These are phyloP conservation scores for Cephalotes varians DNA, from an alignment of 2,888 invertebrate species.

Conservation along the genomic window DNA sequence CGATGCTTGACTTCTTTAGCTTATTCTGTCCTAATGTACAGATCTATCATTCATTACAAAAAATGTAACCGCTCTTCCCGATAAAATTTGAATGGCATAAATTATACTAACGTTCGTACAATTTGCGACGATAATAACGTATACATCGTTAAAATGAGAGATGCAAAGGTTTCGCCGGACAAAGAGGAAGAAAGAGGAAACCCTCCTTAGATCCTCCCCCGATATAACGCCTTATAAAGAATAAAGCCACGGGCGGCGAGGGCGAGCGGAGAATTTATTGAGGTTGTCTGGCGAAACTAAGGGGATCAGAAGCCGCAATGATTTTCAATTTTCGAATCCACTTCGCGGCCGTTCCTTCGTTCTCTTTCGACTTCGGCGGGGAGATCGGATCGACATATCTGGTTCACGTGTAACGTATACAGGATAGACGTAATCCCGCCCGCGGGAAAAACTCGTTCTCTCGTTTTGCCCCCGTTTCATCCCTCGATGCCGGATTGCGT, in stretches of 20 bases:
- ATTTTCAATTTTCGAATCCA: constrained; percentile 84
- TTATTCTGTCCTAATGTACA: not conserved
- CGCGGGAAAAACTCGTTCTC: constrained; percentile 51
- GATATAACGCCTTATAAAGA: constrained; percentile 80
- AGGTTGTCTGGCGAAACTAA: constrained; percentile 81
- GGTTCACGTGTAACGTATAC: constrained; percentile 56
- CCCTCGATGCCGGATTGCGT: constrained; percentile 16
- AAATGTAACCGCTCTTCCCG: not conserved
- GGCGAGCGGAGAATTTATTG: constrained; percentile 79
- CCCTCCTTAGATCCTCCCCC: constrained; percentile 65
- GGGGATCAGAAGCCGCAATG: constrained; percentile 83
- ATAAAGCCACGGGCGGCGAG: constrained; percentile 69
- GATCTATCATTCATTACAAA: constrained; percentile 11
- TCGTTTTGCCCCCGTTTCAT: constrained; percentile 31
- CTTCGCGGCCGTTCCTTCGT: constrained; percentile 78
- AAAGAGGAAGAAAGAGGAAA: constrained; percentile 63
- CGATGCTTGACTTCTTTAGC: constrained; percentile 17
- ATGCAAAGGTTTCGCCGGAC: constrained; percentile 61
- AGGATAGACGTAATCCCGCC: constrained; percentile 50
- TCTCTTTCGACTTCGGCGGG: constrained; percentile 62
- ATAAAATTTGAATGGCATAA: constrained; percentile 40
- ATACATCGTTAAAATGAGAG: constrained; percentile 58
- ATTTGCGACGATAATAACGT: constrained; percentile 56
- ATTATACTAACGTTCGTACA: constrained; percentile 47
- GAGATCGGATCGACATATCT: constrained; percentile 65